These are phyloP conservation scores for Noctua comes DNA, from an alignment of 2,888 invertebrate genomes.

Conservation along the genomic window DNA sequence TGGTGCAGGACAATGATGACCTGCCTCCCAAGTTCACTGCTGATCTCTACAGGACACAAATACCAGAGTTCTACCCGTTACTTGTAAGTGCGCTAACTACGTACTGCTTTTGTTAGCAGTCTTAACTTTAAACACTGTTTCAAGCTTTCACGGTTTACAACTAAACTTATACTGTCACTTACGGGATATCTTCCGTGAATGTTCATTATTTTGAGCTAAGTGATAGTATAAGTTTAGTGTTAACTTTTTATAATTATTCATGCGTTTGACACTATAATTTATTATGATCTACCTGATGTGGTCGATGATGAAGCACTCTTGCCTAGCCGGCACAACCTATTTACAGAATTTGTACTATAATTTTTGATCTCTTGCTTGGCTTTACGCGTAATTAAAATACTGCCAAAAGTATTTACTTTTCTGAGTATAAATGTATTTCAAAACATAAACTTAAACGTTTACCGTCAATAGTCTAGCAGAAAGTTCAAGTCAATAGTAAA, in stretches of 20 bases:
- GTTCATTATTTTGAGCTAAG: too few species aligned
- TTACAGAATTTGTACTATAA: not conserved
- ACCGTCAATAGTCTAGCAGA: not conserved
- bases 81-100: slow-evolving; percentile 89
- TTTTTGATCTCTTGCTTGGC: not conserved
- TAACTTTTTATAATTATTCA: not conserved
- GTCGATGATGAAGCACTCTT: not conserved
- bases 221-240: too few species aligned
- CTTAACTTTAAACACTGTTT: too few species aligned
- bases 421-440: not conserved
- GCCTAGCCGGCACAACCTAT: not conserved
- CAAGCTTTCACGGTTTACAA: too few species aligned
- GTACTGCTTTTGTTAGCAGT: not conserved
- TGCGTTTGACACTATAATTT: not conserved
- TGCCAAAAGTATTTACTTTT: not conserved
- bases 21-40: slow-evolving; percentile 95
- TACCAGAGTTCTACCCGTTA: slow-evolving; percentile 95
- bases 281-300: not conserved
- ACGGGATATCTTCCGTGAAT: too few species aligned
- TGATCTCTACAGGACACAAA: slow-evolving; percentile 94
- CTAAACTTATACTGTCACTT: too few species aligned
- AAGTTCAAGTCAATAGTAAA: slow-evolving; percentile 4
- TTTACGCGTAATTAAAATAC: not conserved
- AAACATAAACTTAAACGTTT: slow-evolving; percentile 9
- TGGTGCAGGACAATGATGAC: slow-evolving; percentile 95